Conservation (phyloP, 2,113 vertebrate species). For the Campylomormyrus tamandua region DNA sequence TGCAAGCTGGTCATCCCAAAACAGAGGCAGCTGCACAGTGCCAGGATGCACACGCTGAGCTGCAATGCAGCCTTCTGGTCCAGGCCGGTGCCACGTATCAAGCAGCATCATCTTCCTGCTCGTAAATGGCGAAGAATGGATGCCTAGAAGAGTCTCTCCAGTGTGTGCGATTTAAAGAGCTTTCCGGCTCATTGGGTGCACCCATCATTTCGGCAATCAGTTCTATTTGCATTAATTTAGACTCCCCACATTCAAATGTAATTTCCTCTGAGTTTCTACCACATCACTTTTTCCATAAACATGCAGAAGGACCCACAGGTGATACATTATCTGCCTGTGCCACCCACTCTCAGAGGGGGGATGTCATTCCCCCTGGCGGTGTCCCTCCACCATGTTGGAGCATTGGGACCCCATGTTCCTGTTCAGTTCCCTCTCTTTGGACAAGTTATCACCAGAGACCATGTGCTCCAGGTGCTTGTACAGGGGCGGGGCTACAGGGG, state of each 20-base stretch:
- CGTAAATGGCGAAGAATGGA: not conserved
- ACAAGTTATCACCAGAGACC: not conserved
- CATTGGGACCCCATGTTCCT: not conserved
- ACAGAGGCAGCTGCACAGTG: not conserved
- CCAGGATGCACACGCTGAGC: not conserved
- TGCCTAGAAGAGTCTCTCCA: not conserved
- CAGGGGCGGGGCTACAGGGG: not conserved
- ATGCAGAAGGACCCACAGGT: constrained; percentile 6
- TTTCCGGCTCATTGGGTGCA: constrained; percentile 10
- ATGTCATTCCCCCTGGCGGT: not conserved
- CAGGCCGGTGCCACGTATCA: not conserved
- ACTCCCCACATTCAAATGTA: constrained; percentile 11
- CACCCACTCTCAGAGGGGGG: not conserved
- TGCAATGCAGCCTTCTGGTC: not conserved
- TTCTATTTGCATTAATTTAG: constrained; percentile 18
- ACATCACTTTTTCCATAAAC: not conserved
- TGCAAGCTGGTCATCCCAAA: not conserved
- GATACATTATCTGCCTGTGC: not conserved
- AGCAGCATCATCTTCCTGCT: not conserved
- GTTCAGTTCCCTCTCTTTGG: not conserved
- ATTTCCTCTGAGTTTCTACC: not conserved
- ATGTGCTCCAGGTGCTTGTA: not conserved
- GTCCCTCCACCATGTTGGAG: not conserved
- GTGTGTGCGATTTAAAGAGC: not conserved
- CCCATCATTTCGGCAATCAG: constrained; percentile 8